These are phyloP conservation scores for Polydrusus tereticollis DNA, from an alignment of 2,888 invertebrate genomes.

Conservation along the genomic window DNA sequence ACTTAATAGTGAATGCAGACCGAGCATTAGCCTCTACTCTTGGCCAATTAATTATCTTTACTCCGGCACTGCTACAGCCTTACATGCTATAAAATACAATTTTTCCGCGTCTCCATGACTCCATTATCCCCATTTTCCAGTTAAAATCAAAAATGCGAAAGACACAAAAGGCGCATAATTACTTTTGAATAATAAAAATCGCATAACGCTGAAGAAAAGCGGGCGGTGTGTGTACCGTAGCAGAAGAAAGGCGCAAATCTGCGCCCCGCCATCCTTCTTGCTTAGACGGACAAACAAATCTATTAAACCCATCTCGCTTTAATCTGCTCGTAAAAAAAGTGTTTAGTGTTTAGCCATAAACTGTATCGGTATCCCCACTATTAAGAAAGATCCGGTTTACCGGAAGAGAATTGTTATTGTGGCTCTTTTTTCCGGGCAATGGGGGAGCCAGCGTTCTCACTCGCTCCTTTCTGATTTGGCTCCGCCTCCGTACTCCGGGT, in stretches of 20 bases:
- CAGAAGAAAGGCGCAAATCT: conserved; percentile 56
- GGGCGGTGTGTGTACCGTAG: conserved; percentile 31
- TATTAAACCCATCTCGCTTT: conserved; percentile 63
- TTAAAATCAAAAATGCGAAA: conserved; percentile 8
- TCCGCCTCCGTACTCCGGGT: conserved; percentile 36
- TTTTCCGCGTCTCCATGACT: conserved; percentile 11
- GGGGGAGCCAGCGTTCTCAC: conserved; percentile 36
- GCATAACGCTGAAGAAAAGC: conserved; percentile 48
- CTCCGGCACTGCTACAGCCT: background rate
- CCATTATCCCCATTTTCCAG: conserved; percentile 29
- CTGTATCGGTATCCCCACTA: conserved; percentile 66
- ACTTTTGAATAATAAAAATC: conserved; percentile 57
- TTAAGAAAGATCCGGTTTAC: conserved; percentile 61
- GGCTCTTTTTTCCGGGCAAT: conserved; percentile 44
- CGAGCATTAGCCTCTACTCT: too few relatives aligned
- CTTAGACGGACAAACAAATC: conserved; percentile 62
- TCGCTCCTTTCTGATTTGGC: conserved; percentile 24
- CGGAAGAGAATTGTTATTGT: conserved; percentile 54
- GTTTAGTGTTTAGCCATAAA: conserved; percentile 67
- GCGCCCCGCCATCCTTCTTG: conserved; percentile 55
- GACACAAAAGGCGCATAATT: conserved; percentile 46
- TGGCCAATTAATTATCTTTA: too few relatives aligned
- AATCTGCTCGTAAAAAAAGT: conserved; percentile 66
- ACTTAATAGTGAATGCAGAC: too few relatives aligned
- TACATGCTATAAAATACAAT: background rate